These are phyloP conservation scores for Apogon hyalosoma DNA, from an alignment of 2,797 vertebrate genomes.

Conservation along the genomic window DNA sequence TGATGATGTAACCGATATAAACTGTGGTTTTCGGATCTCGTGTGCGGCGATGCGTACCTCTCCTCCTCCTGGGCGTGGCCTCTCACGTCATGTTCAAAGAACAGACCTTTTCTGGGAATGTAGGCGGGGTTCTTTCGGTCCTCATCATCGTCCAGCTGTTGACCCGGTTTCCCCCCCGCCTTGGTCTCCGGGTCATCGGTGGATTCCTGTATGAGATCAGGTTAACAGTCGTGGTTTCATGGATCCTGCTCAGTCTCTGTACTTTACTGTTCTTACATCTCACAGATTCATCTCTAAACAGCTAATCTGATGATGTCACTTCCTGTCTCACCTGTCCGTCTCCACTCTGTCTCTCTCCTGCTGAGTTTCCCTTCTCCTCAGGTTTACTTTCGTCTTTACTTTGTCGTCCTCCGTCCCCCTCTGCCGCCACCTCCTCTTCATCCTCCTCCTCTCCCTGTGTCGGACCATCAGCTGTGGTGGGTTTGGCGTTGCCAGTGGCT, in stretches of 20 bases:
- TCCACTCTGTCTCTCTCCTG: conserved; percentile 95
- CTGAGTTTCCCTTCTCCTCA: conserved; percentile 87
- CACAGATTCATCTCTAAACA: no score
- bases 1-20: no score
- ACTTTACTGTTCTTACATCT: no score
- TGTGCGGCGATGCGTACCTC: conserved; percentile 40
- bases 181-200: conserved; percentile 94
- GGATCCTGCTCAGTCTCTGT: no score
- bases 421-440: conserved; percentile 73
- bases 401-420: conserved; percentile 77
- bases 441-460: conserved; percentile 76
- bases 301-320: no score
- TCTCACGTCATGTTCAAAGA: conserved; percentile 97
- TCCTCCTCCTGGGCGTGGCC: conserved; percentile 96
- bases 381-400: conserved; percentile 83
- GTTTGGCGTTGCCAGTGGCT: conserved; percentile 79
- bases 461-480: conserved; percentile 73
- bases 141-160: conserved; percentile 95
- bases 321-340: conserved; percentile 91
- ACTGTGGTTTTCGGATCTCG: no score
- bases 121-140: conserved; percentile 97
- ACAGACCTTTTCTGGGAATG: conserved; percentile 95
- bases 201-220: conserved; percentile 87
- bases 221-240: no score
- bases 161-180: conserved; percentile 85